phyloP scores from a whole-genome alignment of 2,797 vertebrate species.

The Sphenopsis melanotis region DNA sequence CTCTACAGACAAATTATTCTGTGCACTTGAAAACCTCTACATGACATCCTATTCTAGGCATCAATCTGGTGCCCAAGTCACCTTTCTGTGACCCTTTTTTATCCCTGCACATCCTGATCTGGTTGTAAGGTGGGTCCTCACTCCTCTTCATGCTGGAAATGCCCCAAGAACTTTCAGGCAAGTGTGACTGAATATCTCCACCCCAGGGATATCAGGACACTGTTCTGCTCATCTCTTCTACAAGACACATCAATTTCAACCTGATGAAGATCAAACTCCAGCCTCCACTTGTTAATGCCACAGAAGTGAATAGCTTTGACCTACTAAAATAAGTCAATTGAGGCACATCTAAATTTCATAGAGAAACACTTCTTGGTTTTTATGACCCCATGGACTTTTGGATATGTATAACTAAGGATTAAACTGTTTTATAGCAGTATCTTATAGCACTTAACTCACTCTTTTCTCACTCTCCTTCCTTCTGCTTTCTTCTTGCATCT shows the following conservation, averaged over 20 bases:
- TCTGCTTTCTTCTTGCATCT: background rate
- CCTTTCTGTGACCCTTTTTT: background rate
- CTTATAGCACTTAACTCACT: background rate
- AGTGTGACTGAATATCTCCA: background rate
- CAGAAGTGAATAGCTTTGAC: background rate
- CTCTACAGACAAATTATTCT: background rate
- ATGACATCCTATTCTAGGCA: background rate
- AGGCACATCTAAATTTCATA: background rate
- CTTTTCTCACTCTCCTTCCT: background rate
- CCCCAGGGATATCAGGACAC: background rate
- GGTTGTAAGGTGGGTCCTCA: rapidly evolving
- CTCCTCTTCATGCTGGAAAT: background rate
- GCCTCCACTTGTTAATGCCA: background rate
- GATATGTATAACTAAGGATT: background rate
- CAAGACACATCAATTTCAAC: background rate
- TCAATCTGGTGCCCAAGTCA: background rate
- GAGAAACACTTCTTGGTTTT: background rate
- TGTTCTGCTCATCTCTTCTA: background rate
- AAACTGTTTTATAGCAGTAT: background rate
- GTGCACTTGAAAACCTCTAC: background rate
- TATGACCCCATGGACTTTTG: background rate
- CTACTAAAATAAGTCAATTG: background rate
- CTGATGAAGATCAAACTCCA: background rate
- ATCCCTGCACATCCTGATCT: background rate
- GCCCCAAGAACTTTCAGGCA: background rate